phyloP scores from a whole-genome alignment of 2,797 vertebrate genomes.

The Meriones psammophilus region DNA sequence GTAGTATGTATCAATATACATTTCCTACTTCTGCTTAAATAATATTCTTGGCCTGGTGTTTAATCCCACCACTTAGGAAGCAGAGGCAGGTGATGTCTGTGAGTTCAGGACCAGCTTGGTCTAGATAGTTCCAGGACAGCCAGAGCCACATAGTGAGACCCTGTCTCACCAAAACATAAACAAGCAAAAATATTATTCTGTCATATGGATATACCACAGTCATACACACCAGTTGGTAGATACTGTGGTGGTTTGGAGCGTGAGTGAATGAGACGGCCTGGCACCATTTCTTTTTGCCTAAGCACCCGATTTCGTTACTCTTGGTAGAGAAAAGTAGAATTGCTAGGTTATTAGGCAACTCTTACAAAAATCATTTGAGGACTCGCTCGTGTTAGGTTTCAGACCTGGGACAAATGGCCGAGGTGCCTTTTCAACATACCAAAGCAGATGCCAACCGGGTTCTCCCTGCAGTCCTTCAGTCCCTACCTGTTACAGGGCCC shows the following conservation, averaged over 20 bases:
- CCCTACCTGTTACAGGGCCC: too few species aligned
- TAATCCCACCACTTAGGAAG: background rate
- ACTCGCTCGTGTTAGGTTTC: too few species aligned
- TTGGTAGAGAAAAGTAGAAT: background rate
- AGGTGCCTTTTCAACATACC: too few species aligned
- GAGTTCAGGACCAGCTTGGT: background rate
- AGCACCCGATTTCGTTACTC: background rate
- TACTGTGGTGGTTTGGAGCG: slow-evolving; percentile 29
- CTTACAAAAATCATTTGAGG: too few species aligned
- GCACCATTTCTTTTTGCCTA: background rate
- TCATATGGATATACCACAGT: background rate
- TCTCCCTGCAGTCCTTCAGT: too few species aligned
- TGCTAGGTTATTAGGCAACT: background rate
- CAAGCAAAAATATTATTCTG: too few species aligned
- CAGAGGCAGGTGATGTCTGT: background rate
- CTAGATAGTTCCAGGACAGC: background rate
- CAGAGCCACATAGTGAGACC: background rate
- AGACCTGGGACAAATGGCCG: background rate
- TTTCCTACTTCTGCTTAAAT: slow-evolving; percentile 21
- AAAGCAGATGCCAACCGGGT: too few species aligned
- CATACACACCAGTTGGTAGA: background rate
- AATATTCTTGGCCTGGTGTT: background rate
- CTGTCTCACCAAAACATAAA: background rate
- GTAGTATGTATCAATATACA: background rate
- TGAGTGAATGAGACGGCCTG: background rate